Evolutionary conservation across 2,797 vertebrate species (phyloP).

Genomic region (Crypturellus tataupa): DNA sequence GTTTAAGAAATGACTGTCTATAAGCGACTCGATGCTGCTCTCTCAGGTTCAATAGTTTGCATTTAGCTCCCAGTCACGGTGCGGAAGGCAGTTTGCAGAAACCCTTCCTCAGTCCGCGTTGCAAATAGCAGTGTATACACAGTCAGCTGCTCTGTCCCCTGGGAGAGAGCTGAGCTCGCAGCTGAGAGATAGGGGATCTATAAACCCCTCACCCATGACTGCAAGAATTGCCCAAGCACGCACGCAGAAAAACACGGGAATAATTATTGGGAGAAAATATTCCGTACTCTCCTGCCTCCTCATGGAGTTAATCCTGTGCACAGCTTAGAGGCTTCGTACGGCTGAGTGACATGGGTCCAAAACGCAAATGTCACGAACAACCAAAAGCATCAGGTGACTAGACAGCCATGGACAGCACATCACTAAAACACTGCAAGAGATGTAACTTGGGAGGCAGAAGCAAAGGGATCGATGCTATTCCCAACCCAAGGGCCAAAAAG

Average conservation of each 20-base stretch:
- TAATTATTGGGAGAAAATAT: neutral
- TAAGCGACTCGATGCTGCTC: fast-evolving
- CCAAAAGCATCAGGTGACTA: neutral
- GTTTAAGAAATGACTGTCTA: neutral
- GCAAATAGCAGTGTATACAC: neutral
- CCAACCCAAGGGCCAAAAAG: neutral
- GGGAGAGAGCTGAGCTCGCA: neutral
- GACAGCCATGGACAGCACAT: neutral
- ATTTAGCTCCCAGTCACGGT: neutral
- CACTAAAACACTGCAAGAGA: fast-evolving
- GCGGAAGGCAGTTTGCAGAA: neutral
- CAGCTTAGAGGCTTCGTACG: neutral
- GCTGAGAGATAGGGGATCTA: neutral
- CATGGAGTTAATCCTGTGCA: neutral
- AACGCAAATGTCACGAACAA: neutral
- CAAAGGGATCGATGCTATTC: neutral
- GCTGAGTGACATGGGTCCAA: neutral
- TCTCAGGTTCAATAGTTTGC: neutral
- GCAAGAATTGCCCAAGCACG: neutral
- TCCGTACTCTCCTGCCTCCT: neutral
- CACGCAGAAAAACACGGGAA: neutral
- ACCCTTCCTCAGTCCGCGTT: neutral
- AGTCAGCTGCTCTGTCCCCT: fast-evolving
- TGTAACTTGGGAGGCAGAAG: neutral
- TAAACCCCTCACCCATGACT: neutral